Conservation (phyloP, 2,797 vertebrate genomes). For the Cichlasoma orientale region DNA sequence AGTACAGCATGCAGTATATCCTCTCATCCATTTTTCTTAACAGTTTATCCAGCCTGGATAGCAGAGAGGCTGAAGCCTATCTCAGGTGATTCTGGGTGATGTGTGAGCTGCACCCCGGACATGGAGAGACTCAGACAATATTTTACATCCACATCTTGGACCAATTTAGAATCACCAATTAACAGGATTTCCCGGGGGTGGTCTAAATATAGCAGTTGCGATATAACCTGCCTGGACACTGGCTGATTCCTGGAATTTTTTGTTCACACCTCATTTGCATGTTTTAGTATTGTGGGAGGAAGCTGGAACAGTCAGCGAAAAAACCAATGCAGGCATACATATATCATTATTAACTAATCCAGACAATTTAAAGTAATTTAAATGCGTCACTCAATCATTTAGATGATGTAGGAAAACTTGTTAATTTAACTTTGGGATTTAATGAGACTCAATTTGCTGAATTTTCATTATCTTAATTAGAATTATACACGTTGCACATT, state of each 20-base stretch:
- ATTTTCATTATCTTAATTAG: background rate
- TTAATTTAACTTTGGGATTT: constrained; percentile 1
- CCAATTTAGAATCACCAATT: background rate
- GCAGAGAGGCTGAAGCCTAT: background rate
- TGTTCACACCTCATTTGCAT: background rate
- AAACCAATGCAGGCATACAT: background rate
- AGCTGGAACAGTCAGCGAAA: background rate
- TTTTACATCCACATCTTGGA: background rate
- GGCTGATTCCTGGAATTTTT: background rate
- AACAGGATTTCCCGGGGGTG: background rate
- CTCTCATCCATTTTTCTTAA: background rate
- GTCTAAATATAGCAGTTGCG: background rate
- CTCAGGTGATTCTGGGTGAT: background rate
- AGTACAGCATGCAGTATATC: background rate
- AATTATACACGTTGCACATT: background rate
- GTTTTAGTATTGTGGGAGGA: background rate
- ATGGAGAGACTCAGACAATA: too few species aligned
- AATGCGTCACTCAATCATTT: background rate
- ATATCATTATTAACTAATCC: background rate
- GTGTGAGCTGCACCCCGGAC: background rate
- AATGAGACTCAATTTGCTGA: background rate
- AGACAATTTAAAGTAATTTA: background rate
- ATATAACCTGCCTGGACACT: background rate
- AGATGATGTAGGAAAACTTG: background rate
- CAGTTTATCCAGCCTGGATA: background rate